Evolutionary conservation across 2,113 vertebrate species (phyloP), one percentile per base, ranked within the genome.

Genomic region (Pangasianodon gigas): DNA sequence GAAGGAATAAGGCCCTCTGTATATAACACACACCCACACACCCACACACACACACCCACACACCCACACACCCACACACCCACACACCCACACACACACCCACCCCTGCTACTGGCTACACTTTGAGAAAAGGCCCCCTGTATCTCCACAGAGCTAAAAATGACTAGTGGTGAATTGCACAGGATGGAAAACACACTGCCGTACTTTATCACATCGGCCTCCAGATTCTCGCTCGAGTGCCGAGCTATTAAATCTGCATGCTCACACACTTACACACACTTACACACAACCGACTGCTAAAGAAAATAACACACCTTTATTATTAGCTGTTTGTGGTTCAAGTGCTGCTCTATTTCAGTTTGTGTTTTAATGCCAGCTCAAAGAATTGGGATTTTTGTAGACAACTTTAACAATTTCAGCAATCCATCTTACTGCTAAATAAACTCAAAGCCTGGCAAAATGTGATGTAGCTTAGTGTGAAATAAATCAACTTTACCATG

Each of bases 71-170:
- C 65, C 21, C 41, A 48, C 16, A 69, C 46, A 41, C 46, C 74
- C 65, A 86, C 9, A 71, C 51, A 58, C n/a, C 56, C 71, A n/a
- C 67, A 51, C n/a, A 52, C 48, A 75, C 46, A 75, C 52, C 19
- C 67, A 51, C 21, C 54, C 37, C 54, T 48, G 65, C 37, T 67
- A 11, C 18, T 24, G 32, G 11, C 16, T 56, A 18, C 82, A 69
- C 26, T 80, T 37, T 26, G 32, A 90, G 51, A 88, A 85, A 88
- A 88, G 37, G n/a, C 41, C 37, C 19, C 60, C 75, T 86, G 83
- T 75, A 82, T 80, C 54, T 75, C 48, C 85, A 37, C 58, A 84
- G 80, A 84, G 54, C 67, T 77, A 18, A 87, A 85, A 75, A 86
- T 26, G 90, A 51, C 75, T 87, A 60, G 80, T n/a, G 65, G 85